phyloP scores from a whole-genome alignment of 2,113 vertebrate species.

The Cacatua alba region DNA sequence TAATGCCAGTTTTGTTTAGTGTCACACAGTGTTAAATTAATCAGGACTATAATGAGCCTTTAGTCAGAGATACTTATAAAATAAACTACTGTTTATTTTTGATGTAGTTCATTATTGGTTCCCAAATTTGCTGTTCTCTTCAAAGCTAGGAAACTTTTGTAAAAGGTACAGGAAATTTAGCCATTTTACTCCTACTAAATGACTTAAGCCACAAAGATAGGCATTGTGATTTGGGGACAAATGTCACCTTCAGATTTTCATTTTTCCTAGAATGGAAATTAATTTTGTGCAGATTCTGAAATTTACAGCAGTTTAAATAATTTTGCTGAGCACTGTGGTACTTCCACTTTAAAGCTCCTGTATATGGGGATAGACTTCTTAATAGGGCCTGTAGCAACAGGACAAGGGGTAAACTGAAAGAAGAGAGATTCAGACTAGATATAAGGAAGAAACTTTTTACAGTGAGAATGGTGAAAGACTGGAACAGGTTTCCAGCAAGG shows the following conservation, averaged over 20 bases:
- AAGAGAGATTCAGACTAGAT: neutral
- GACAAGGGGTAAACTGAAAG: neutral
- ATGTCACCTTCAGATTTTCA: neutral
- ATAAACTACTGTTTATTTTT: neutral
- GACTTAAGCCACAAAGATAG: neutral
- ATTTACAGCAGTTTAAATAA: neutral
- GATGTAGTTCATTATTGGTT: neutral
- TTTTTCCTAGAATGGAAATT: neutral
- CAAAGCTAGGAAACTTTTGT: neutral
- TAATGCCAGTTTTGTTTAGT: neutral
- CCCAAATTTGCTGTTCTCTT: neutral
- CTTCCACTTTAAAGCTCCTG: neutral
- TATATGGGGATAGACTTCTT: neutral
- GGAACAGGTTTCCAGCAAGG: neutral
- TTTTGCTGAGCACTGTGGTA: neutral
- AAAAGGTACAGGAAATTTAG: neutral
- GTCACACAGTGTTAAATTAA: neutral
- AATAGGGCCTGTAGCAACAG: accelerated
- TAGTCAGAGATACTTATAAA: neutral
- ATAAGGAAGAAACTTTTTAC: neutral
- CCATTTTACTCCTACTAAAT: neutral
- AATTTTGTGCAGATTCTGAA: neutral
- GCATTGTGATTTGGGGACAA: neutral
- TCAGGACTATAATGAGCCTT: neutral
- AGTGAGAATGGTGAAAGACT: neutral